Base-by-base conservation (phyloP, 1,140 invertebrate genomes). In the Helicorthomorpha holstii region DNA sequence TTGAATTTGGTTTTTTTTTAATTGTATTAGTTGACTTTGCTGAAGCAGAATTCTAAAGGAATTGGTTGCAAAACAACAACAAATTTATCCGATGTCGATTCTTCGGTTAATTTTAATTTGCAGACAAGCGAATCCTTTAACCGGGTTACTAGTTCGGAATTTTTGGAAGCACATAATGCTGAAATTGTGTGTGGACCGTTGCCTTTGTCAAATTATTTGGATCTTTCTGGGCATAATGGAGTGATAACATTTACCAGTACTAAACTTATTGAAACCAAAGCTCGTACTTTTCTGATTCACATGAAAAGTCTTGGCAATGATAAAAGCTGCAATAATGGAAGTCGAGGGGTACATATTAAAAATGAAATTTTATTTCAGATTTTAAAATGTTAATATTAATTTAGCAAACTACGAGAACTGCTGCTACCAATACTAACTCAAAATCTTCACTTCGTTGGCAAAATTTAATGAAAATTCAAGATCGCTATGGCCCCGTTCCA, bases 151-250 rank as follows among this genome's bases (percentile, higher is more conserved):
- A 79, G 78, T 29, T 79, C 84, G 51, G 82, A 85, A 64, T 92
- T 89, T 67, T 70, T 88, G 34, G 76, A 82, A 55, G 78, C 80
- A 12, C 83, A 90, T 60, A 87, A 90, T 69, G 85, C 84, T 1
- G 87, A 92, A 63, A 82, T 93, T 50, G 65, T 93, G 10, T 89
- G 86, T 51, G 90, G 89, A 1, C 90, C 90, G 7, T 74, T 92
- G 1, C 78, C 82, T 59, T 69, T 93, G 2, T 76, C 80, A 10
- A 77, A 80, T 1, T 84, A 82, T 56, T 73, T 92, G 53, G 87
- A 93, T 66, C 61, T 91, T 43, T 85, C 83, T 0, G 85, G 85
- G 60, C 80, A 84, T 59, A 78, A 79, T 25, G 88, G 87, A 12
- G 80, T 79, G 22, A 74, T 91, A 3, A 88, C 85, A 16, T 69